A percentile compares a stretch with the other conserved stretches of the same genome.
phyloP scores from a whole-genome alignment of 2,113 vertebrate genomes.

The Orcinus orca region DNA sequence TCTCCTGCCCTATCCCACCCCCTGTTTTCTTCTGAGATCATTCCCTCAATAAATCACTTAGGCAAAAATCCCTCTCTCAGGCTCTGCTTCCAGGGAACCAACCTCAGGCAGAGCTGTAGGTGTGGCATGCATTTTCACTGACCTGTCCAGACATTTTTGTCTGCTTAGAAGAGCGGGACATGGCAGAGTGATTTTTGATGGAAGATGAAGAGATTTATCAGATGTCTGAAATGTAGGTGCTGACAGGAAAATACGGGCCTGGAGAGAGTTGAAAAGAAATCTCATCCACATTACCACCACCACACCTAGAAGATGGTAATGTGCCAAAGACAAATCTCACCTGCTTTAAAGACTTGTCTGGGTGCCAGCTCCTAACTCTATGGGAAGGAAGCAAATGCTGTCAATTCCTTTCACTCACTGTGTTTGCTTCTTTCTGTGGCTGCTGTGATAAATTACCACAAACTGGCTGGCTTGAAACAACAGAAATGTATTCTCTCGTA shows the following conservation, averaged over 20 bases:
- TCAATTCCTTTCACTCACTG: neutral
- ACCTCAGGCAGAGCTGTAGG: neutral
- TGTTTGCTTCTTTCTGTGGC: neutral
- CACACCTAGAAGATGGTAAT: conserved; percentile 41
- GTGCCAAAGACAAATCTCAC: conserved; percentile 25
- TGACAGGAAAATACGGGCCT: neutral
- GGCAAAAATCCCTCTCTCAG: neutral
- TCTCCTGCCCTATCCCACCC: neutral
- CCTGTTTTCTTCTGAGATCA: neutral
- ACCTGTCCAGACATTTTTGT: neutral
- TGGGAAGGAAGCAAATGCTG: neutral
- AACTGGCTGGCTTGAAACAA: neutral
- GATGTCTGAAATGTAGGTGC: neutral
- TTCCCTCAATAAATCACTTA: neutral
- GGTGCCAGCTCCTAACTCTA: conserved; percentile 38
- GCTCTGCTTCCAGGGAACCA: neutral
- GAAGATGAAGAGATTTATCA: neutral
- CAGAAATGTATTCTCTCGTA: neutral
- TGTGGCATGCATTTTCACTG: neutral
- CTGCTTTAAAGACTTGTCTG: conserved; percentile 35
- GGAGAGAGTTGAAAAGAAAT: neutral
- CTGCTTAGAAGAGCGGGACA: neutral
- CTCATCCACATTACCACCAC: neutral
- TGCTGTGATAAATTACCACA: neutral
- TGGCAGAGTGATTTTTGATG: neutral